These are phyloP conservation scores for Muscidifurax raptorellus DNA, from an alignment of 1,140 invertebrate species.

Conservation along the genomic window DNA sequence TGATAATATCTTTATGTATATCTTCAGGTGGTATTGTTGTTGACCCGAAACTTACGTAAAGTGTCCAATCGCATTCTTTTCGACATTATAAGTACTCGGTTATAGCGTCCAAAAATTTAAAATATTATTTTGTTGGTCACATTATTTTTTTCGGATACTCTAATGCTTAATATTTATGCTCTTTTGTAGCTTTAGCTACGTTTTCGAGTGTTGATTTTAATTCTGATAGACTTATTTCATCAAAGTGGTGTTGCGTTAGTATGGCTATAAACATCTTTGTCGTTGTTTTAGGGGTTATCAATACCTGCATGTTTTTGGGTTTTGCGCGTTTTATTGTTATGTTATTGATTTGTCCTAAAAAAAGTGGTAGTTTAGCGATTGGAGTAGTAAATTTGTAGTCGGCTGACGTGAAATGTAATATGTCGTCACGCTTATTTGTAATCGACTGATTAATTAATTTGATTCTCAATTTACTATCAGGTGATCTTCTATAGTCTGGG, in stretches of 20 bases:
- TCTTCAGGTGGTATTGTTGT: background rate
- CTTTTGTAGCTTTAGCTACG: background rate
- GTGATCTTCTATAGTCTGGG: background rate
- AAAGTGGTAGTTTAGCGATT: background rate
- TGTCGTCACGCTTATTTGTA: background rate
- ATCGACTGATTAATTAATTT: background rate
- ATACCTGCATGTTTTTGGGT: background rate
- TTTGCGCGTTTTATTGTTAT: background rate
- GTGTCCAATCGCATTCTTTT: background rate
- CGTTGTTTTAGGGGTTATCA: background rate
- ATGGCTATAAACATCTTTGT: background rate
- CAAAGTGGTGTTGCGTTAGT: background rate
- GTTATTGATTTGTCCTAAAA: background rate
- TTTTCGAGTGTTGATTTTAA: background rate
- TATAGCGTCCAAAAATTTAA: background rate
- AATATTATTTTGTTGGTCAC: background rate
- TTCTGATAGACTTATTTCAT: background rate
- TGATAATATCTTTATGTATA: background rate
- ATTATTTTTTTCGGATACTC: background rate
- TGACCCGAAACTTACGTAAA: background rate
- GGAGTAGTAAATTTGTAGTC: background rate
- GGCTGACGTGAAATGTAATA: background rate
- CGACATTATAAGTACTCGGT: background rate
- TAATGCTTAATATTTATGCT: background rate
- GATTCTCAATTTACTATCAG: background rate